Evolutionary conservation across 2,113 vertebrate genomes (phyloP).

Genomic region (Rostratula benghalensis): DNA sequence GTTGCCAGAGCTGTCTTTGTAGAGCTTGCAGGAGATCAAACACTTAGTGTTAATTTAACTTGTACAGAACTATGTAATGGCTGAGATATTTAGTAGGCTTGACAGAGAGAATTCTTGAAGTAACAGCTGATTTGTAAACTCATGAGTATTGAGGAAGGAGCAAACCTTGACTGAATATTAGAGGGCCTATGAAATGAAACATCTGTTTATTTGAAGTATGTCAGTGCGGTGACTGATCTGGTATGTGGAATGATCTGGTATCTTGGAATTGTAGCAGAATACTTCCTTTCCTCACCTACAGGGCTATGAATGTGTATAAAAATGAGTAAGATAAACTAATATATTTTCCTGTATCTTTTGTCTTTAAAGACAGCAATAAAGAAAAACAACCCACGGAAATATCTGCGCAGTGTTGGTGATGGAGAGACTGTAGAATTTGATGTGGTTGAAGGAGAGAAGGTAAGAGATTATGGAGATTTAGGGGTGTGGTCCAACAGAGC

Average conservation of each 20-base stretch:
- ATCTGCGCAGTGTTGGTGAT: conserved; percentile 93
- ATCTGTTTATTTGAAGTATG: neutral
- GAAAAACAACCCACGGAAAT: conserved; percentile 97
- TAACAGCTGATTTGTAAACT: neutral
- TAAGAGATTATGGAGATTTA: conserved; percentile 1
- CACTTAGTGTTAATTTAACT: neutral
- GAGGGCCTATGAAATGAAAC: neutral
- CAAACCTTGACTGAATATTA: neutral
- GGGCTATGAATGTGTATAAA: neutral
- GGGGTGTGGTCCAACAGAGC: neutral
- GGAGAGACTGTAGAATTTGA: conserved; percentile 97
- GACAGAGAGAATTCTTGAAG: neutral
- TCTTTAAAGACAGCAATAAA: conserved; percentile 89
- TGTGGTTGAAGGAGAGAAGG: conserved; percentile 93
- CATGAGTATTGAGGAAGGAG: neutral
- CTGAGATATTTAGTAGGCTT: neutral
- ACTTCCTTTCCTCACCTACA: neutral
- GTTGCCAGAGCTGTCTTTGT: neutral
- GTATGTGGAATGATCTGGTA: neutral
- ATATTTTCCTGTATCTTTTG: neutral
- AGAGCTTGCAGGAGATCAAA: neutral
- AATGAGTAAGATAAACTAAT: neutral
- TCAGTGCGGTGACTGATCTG: neutral
- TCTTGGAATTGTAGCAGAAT: neutral
- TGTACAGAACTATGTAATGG: neutral